A percentile compares a stretch with the other conserved stretches of the same genome.
phyloP scores from a whole-genome alignment of 2,113 vertebrate species.

The Neodon shergylaensis region DNA sequence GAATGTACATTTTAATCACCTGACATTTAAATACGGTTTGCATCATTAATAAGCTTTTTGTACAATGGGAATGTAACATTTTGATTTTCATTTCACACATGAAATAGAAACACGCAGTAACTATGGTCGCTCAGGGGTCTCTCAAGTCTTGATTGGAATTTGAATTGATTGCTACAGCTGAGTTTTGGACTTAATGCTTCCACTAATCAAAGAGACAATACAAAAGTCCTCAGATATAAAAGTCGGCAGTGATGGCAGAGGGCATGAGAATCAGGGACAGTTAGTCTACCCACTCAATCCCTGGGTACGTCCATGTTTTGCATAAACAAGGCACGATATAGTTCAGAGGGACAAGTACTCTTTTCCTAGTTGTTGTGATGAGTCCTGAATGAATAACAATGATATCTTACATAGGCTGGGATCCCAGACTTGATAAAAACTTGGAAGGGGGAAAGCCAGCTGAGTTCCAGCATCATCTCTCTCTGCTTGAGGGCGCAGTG shows the following conservation, averaged over 20 bases:
- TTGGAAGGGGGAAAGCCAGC: neutral
- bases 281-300: neutral
- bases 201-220: constrained; percentile 25
- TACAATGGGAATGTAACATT: constrained; percentile 23
- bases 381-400: constrained; percentile 7
- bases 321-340: neutral
- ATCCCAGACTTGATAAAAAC: neutral
- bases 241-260: neutral
- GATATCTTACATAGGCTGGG: neutral
- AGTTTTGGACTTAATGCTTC: constrained; percentile 49
- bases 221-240: constrained; percentile 33
- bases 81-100: constrained; percentile 59
- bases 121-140: neutral
- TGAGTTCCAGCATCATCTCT: neutral
- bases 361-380: neutral
- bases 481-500: neutral
- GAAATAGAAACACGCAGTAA: constrained; percentile 15
- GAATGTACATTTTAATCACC: constrained; percentile 54
- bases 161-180: constrained; percentile 51
- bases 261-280: neutral
- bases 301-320: neutral
- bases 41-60: constrained; percentile 57
- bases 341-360: neutral
- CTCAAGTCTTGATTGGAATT: constrained; percentile 44
- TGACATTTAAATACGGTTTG: constrained; percentile 65